Evolutionary conservation across 2,113 vertebrate genomes (phyloP).

Genomic region (Oceanodroma tethys): DNA sequence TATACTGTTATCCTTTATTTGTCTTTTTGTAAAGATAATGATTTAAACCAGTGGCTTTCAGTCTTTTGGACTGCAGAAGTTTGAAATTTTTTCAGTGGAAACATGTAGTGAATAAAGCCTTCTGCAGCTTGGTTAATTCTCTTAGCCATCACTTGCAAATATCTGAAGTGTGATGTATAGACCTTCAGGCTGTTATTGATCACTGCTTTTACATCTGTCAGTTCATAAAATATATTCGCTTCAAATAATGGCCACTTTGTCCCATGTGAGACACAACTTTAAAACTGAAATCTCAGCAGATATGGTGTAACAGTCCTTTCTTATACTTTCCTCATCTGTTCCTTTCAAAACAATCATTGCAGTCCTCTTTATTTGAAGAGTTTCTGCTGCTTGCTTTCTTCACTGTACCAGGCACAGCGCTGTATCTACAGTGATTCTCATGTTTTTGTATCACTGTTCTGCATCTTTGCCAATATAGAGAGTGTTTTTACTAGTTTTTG

Average conservation of each 20-base stretch:
- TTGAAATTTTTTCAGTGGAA: background rate
- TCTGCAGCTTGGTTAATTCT: background rate
- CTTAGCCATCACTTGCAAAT: background rate
- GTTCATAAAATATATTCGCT: background rate
- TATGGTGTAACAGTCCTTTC: background rate
- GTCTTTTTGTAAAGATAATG: background rate
- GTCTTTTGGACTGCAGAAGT: background rate
- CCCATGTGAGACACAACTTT: background rate
- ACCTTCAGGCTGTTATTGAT: constrained; percentile 22
- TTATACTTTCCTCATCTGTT: background rate
- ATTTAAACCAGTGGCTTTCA: background rate
- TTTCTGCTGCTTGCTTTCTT: background rate
- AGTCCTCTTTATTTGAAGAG: background rate
- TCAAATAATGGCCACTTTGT: background rate
- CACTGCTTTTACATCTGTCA: background rate
- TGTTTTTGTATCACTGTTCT: background rate
- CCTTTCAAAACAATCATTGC: background rate
- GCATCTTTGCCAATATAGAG: background rate
- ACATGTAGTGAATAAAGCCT: background rate
- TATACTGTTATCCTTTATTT: background rate
- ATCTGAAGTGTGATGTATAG: background rate
- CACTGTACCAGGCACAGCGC: background rate
- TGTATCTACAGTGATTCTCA: background rate
- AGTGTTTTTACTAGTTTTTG: background rate
- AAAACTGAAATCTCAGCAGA: background rate